These are phyloP conservation scores for Camelus bactrianus DNA, from an alignment of 2,113 vertebrate species.

Conservation along the genomic window DNA sequence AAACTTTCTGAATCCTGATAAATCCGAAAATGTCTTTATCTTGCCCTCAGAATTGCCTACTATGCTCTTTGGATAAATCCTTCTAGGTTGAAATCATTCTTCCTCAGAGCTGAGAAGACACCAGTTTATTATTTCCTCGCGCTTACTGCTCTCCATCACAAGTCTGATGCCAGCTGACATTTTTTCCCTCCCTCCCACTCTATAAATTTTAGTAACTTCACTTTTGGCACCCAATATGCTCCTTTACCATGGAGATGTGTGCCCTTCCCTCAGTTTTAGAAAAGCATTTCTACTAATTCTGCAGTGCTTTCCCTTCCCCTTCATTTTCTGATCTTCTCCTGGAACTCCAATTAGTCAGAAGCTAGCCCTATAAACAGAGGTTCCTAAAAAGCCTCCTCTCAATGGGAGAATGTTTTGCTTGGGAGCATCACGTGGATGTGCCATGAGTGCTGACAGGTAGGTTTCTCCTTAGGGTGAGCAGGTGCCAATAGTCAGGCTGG, in stretches of 20 bases:
- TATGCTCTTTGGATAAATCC: background rate
- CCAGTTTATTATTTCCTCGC: background rate
- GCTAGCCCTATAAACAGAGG: background rate
- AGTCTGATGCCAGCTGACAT: background rate
- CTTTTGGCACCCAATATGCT: background rate
- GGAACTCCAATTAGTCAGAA: background rate
- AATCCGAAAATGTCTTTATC: background rate
- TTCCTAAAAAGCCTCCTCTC: background rate
- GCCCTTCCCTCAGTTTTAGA: background rate
- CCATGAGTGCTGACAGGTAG: background rate
- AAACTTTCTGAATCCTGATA: background rate
- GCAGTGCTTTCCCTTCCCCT: background rate
- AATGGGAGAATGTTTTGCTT: background rate
- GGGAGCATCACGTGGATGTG: background rate
- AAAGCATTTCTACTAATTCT: background rate
- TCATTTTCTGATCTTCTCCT: conserved; percentile 15
- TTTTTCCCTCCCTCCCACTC: background rate
- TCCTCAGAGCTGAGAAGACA: background rate
- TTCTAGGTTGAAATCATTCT: background rate
- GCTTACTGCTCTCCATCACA: background rate
- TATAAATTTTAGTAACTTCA: background rate
- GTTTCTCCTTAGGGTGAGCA: background rate
- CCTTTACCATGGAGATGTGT: background rate
- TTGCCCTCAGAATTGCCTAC: background rate
- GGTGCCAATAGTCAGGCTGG: background rate